Conservation (phyloP, 2,113 vertebrate species). For the Silurus glanis region DNA sequence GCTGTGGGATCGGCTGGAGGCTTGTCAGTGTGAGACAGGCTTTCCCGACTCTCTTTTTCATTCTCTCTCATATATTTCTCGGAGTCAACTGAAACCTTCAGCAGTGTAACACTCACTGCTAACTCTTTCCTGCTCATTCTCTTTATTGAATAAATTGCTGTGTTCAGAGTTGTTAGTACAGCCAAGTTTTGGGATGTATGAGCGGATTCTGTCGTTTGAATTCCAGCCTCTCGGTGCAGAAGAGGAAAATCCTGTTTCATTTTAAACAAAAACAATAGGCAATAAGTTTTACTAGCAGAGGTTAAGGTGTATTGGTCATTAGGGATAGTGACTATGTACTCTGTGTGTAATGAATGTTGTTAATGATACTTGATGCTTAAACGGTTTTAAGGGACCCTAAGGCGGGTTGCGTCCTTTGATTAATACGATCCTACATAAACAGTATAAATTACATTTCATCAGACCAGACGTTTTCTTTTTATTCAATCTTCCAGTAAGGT, state of each 20-base stretch:
- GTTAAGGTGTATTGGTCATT: background rate
- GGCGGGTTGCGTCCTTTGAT: background rate
- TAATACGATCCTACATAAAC: background rate
- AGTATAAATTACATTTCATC: background rate
- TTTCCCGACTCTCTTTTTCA: slow-evolving; percentile 14
- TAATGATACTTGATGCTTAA: background rate
- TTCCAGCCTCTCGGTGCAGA: background rate
- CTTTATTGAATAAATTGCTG: background rate
- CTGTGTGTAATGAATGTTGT: background rate
- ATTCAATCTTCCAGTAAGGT: slow-evolving; percentile 28
- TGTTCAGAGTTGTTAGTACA: background rate
- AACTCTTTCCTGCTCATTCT: background rate
- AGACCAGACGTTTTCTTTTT: background rate
- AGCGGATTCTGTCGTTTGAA: background rate
- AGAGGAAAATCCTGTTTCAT: background rate
- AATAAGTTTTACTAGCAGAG: background rate
- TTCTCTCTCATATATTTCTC: background rate
- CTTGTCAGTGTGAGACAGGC: slow-evolving; percentile 13
- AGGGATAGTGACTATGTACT: background rate
- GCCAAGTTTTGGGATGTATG: background rate
- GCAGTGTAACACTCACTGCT: background rate
- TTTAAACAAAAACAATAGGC: background rate
- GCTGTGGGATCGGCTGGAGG: slow-evolving; percentile 25
- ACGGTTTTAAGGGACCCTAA: background rate
- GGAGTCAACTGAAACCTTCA: background rate